Base-by-base conservation (phyloP, 2,113 vertebrate genomes). In the Anolis carolinensis region DNA sequence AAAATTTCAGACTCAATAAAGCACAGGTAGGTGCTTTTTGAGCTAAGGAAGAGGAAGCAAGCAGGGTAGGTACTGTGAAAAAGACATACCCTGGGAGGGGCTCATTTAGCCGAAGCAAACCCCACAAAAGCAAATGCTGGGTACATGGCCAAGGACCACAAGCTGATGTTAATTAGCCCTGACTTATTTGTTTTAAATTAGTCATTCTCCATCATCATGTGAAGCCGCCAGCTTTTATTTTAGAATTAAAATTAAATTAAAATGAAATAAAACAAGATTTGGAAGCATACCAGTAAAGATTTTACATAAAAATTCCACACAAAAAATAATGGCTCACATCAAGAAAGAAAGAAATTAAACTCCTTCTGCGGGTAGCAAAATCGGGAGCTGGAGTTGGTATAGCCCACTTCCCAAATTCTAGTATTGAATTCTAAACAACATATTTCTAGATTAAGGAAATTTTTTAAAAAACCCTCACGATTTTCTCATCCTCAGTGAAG, bases 1-100 rank as follows among this genome's bases (percentile, higher is more conserved):
- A 95, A 95, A 95, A 95, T 95, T 96, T 95, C 93, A 94, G 95
- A 93, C 95, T 95, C 94, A 95, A 95, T 95, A 94, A 96, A 96
- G 94, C 96, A 96, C 96, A 96, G 96, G 93, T 92, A 39, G 75
- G 94, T 92, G 0, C 0, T 78, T 62, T 84, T 82, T 0, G 87
- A 91, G 89, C 78, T 5, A 11, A 89, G 82, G 1, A 0, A 68
- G 83, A 82, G 52, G 76, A 74, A 86, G 70, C 27, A 80, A 79
- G 48, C 55, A 63, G 85, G 32, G 0, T 79, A 87, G 89, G 63
- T 0, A 9, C 72, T 0, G 30, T 86, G 87, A 90, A 85, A 75
- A 71, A 77, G 82, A 86, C 89, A 88, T 88, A 80, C 77, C 44
- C 32, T 90, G 90, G 14, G 81, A 82, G 89, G 74, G 87, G 82